Percentiles rank a stretch among this genome's conserved stretches.
These are phyloP conservation scores for Glyphotaelius pellucidus DNA, from an alignment of 2,888 invertebrate species.

Conservation along the genomic window DNA sequence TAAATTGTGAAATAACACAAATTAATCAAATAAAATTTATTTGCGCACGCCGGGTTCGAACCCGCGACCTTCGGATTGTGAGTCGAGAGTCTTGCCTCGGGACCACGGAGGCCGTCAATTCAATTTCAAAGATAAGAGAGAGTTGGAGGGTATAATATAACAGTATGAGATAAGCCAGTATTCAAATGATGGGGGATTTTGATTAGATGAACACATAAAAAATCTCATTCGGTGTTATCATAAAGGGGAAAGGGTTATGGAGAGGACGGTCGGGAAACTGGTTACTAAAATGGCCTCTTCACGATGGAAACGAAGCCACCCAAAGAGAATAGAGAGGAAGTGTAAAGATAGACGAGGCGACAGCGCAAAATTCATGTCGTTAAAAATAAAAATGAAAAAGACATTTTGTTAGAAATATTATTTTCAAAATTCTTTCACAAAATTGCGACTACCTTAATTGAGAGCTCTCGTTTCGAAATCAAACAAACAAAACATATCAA, in stretches of 20 bases:
- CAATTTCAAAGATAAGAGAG: not conserved
- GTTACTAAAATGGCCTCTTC: conserved; percentile 22
- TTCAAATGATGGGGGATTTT: not conserved
- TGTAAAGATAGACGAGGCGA: conserved; percentile 16
- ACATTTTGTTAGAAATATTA: not conserved
- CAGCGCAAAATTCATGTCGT: conserved; percentile 16
- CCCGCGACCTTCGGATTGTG: too few relatives aligned
- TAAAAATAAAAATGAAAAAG: not conserved
- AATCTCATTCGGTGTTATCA: not conserved
- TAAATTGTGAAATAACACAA: too few relatives aligned
- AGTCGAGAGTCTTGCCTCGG: too few relatives aligned
- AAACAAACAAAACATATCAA: not conserved
- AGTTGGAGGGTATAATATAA: not conserved
- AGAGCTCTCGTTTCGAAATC: not conserved
- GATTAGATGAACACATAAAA: not conserved
- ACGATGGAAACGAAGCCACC: not conserved
- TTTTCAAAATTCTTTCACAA: not conserved
- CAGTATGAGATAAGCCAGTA: not conserved
- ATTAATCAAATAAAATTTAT: too few relatives aligned
- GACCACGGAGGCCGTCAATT: too few relatives aligned
- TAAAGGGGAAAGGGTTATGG: not conserved
- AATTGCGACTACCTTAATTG: not conserved
- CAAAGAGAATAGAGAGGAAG: conserved; percentile 27
- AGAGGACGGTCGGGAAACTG: conserved; percentile 1
- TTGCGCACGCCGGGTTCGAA: too few relatives aligned